A percentile compares a stretch with the other conserved stretches of the same genome.
Evolutionary conservation across 2,888 invertebrate species (phyloP).

Genomic region (Sphaerophoria taeniata): DNA sequence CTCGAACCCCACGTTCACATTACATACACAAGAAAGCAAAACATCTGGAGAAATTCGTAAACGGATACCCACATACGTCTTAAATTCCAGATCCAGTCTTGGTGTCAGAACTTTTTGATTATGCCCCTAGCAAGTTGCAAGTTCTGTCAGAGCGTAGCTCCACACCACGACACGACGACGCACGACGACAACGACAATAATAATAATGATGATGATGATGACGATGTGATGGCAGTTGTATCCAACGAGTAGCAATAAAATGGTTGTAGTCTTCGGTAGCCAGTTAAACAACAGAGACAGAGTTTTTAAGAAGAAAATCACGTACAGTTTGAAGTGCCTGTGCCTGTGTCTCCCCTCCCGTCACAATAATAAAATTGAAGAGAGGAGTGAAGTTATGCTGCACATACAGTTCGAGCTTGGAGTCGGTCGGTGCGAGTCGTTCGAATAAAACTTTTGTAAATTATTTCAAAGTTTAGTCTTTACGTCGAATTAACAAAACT

Average conservation of each 20-base stretch:
- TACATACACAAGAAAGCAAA: background rate
- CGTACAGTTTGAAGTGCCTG: slow-evolving; percentile 49
- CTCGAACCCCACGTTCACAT: too few relatives aligned
- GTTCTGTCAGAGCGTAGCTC: background rate
- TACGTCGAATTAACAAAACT: slow-evolving; percentile 73
- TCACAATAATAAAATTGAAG: background rate
- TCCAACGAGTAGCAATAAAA: background rate
- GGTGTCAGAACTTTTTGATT: slow-evolving; percentile 53
- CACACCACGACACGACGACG: too few relatives aligned
- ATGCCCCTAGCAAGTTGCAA: slow-evolving; percentile 31
- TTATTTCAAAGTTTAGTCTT: slow-evolving; percentile 73
- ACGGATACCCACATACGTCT: slow-evolving; percentile 13
- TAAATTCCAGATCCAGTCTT: slow-evolving; percentile 6
- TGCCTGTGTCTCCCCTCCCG: too few relatives aligned
- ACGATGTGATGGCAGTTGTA: background rate
- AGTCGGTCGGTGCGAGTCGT: too few relatives aligned
- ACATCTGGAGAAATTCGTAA: slow-evolving; percentile 10
- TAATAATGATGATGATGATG: background rate
- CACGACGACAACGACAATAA: too few relatives aligned
- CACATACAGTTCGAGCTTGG: slow-evolving; percentile 47
- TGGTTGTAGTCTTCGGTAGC: slow-evolving; percentile 30
- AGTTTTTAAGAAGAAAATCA: slow-evolving; percentile 65
- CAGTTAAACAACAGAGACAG: slow-evolving; percentile 45
- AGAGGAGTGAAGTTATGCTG: slow-evolving; percentile 34
- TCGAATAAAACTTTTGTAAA: slow-evolving; percentile 72